Conservation (phyloP, 2,888 invertebrate species). For the Meiosimyza decipiens region DNA sequence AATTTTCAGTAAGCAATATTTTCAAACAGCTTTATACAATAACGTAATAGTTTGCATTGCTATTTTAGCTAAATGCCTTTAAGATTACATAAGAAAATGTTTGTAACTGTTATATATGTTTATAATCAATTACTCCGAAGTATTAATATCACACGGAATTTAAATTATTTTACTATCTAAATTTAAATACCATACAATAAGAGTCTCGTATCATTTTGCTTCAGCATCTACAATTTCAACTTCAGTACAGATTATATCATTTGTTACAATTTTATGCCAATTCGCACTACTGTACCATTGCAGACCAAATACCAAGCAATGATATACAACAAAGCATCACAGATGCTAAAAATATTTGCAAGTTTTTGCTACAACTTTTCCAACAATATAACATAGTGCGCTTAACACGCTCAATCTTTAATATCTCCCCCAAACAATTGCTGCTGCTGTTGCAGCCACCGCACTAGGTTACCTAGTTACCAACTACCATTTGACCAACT, state of each 20-base stretch:
- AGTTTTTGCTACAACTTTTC: neutral
- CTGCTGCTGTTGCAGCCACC: neutral
- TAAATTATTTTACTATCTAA: too few relatives aligned
- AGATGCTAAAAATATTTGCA: neutral
- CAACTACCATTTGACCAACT: constrained; percentile 28
- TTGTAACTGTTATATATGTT: neutral
- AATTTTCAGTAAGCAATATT: too few relatives aligned
- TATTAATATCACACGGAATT: too few relatives aligned
- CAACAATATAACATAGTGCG: neutral
- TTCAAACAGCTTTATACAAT: too few relatives aligned
- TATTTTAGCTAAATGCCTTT: too few relatives aligned
- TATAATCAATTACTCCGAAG: neutral
- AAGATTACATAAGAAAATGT: too few relatives aligned
- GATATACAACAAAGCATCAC: neutral
- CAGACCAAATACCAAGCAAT: too few relatives aligned
- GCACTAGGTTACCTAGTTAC: constrained; percentile 37
- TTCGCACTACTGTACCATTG: neutral
- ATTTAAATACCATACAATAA: too few relatives aligned
- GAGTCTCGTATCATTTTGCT: too few relatives aligned
- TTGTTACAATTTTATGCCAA: neutral
- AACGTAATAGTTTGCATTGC: too few relatives aligned
- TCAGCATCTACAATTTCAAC: neutral
- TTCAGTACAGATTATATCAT: neutral
- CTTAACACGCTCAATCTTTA: neutral
- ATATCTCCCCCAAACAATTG: neutral